Evolutionary conservation across 2,888 invertebrate species (phyloP), one percentile per base, ranked within the genome.

Genomic region (Steinernema hermaphroditum): DNA sequence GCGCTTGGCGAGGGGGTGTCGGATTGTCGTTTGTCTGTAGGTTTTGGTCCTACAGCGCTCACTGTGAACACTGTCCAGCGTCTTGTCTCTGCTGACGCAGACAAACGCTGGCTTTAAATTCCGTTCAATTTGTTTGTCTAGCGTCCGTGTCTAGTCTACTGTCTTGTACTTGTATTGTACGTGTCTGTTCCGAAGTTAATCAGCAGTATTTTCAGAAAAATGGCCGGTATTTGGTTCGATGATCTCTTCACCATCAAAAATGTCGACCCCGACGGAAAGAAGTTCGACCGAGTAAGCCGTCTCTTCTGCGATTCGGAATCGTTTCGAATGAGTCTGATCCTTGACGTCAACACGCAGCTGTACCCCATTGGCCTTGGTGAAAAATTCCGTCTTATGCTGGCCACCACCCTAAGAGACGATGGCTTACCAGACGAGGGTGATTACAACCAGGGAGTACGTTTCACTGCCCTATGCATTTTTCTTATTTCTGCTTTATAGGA

Each of bases 161-260:
- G n/a, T n/a, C n/a, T n/a, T n/a, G n/a, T n/a, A n/a, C n/a, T n/a
- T n/a, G n/a, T n/a, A n/a, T n/a, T n/a, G n/a, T n/a, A n/a, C n/a
- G n/a, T n/a, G n/a, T n/a, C n/a, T n/a, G n/a, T n/a, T n/a, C n/a
- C n/a, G n/a, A n/a, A n/a, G n/a, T n/a, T n/a, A n/a, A n/a, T n/a
- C n/a, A n/a, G n/a, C n/a, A n/a, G n/a, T n/a, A n/a, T n/a, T n/a
- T n/a, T n/a, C n/a, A n/a, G n/a, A n/a, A n/a, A n/a, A n/a, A 62
- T 62, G 62, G 22, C 94, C 80, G 94, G 94, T 70, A 93, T 95
- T 75, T 89, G 95, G 78, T 96, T 96, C 86, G 96, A 96, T 89
- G 96, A 96, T 89, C 95, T 96, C 88, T 96, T 96, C 87, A 94
- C 96, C 86, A 96, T 99, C 0, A 98, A 98, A 90, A 96, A 96